Evolutionary conservation across 1,140 invertebrate species (phyloP).

Genomic region (Propsilocerus akamusi): DNA sequence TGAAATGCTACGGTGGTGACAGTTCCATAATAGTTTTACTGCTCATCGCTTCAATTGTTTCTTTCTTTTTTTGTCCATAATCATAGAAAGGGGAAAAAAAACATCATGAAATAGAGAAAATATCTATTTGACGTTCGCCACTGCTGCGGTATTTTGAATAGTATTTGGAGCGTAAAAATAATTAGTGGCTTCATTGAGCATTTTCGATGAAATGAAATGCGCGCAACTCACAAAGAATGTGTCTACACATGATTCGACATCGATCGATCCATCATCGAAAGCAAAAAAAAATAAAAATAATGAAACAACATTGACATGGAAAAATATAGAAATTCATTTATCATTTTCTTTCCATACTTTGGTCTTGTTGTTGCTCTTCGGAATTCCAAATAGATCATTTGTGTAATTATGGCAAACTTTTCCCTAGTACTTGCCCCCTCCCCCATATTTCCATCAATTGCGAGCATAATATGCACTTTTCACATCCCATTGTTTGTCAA

Average conservation of each 20-base stretch:
- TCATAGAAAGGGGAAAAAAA: no score
- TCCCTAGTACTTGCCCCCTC: no score
- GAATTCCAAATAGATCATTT: neutral
- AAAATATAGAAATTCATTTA: constrained; percentile 2
- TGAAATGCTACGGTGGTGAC: no score
- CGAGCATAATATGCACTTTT: no score
- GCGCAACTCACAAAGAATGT: no score
- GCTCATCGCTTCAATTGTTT: neutral
- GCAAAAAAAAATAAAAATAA: neutral
- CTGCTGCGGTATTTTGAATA: neutral
- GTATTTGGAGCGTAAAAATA: constrained; percentile 2
- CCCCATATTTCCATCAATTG: no score
- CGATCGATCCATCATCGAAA: constrained; percentile 1
- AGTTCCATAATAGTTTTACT: no score
- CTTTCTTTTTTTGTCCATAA: no score
- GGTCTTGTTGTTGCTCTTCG: neutral
- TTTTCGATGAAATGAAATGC: no score
- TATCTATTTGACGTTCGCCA: neutral
- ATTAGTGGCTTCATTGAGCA: constrained; percentile 3
- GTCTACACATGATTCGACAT: no score
- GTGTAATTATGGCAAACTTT: neutral
- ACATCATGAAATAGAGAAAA: no score
- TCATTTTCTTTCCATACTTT: no score
- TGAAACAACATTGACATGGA: neutral
- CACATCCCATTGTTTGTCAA: constrained; percentile 3